These are phyloP conservation scores for Setipinna tenuifilis DNA, from an alignment of 2,797 vertebrate genomes.

Conservation along the genomic window DNA sequence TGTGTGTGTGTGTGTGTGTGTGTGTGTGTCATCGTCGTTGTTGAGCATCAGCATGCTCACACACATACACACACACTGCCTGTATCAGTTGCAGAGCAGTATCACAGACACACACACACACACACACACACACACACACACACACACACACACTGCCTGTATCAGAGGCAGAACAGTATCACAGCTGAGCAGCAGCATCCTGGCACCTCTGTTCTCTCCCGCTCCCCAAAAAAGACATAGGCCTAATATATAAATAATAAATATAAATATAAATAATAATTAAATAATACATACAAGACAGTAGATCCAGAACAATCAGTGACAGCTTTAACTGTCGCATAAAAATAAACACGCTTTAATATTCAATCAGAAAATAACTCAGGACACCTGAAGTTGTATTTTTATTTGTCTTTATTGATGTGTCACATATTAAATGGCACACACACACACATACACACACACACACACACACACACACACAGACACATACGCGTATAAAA, in stretches of 20 bases:
- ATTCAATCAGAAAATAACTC: slow-evolving; percentile 15
- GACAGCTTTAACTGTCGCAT: not conserved
- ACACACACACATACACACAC: no score
- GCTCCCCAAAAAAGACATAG: not conserved
- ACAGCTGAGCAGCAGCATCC: not conserved
- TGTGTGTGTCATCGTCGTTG: no score
- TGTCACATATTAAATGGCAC: no score
- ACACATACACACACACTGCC: slow-evolving; percentile 37
- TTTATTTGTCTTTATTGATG: no score
- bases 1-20: no score
- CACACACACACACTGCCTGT: no score
- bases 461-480: no score
- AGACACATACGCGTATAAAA: not conserved
- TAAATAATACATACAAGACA: not conserved
- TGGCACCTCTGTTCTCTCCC: not conserved
- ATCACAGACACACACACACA: no score
- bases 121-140: no score
- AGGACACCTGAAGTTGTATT: not conserved
- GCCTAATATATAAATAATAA: not conserved
- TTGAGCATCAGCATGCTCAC: not conserved
- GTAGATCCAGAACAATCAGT: slow-evolving; percentile 18
- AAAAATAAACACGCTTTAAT: slow-evolving; percentile 15
- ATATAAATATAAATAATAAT: not conserved
- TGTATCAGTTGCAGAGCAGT: no score
- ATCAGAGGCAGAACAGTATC: no score